Evolutionary conservation across 2,113 vertebrate genomes (phyloP).

Genomic region (Reinhardtius hippoglossoides): DNA sequence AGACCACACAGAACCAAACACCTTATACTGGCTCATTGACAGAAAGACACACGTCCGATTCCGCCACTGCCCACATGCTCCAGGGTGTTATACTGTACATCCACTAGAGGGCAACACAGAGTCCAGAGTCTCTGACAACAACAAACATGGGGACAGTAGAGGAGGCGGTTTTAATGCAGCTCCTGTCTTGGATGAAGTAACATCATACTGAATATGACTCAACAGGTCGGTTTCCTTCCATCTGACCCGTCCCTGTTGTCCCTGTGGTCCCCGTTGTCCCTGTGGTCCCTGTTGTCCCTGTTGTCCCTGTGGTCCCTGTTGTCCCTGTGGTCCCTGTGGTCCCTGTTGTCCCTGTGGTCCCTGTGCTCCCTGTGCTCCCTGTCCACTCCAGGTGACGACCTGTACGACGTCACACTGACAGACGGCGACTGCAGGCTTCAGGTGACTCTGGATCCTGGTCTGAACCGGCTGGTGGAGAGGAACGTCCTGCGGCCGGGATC

Average conservation of each 20-base stretch:
- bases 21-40: no score
- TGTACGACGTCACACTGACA: constrained; percentile 79
- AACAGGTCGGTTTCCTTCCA: no score
- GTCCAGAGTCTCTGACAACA: no score
- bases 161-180: no score
- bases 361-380: background rate
- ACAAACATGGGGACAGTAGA: no score
- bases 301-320: background rate
- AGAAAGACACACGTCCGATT: background rate
- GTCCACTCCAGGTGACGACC: constrained; percentile 54
- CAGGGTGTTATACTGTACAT: no score
- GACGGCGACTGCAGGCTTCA: constrained; percentile 78
- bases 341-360: background rate
- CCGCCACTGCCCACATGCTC: no score
- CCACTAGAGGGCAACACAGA: no score
- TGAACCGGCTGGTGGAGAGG: constrained; percentile 75
- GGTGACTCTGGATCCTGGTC: constrained; percentile 76
- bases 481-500: constrained; percentile 65
- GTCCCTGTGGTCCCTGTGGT: background rate
- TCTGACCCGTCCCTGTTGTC: no score
- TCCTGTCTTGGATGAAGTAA: no score
- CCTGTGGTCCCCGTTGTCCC: background rate
- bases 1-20: background rate
- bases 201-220: no score
- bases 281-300: background rate